Conservation (phyloP, 2,113 vertebrate genomes). For the Dicrurus megarhynchus region DNA sequence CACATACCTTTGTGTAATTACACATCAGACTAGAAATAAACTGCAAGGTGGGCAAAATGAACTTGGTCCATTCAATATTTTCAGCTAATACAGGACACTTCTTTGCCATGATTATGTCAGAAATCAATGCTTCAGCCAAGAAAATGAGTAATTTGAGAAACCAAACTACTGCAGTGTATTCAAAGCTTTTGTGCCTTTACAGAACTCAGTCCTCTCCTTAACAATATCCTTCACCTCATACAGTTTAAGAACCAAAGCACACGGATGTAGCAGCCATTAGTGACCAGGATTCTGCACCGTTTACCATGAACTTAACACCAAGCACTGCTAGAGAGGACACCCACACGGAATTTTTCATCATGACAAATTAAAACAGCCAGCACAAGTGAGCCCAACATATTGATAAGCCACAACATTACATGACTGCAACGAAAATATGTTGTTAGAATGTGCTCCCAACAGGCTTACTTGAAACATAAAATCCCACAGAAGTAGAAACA, state of each 20-base stretch:
- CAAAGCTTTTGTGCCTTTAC: not conserved
- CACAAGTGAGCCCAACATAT: not conserved
- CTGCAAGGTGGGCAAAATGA: not conserved
- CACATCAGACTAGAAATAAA: not conserved
- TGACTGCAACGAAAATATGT: not conserved
- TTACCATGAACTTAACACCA: not conserved
- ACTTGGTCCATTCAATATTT: not conserved
- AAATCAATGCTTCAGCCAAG: not conserved
- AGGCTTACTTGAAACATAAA: not conserved
- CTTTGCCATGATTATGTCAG: not conserved
- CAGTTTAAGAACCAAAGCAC: not conserved
- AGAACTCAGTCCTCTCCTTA: not conserved
- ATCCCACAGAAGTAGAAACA: not conserved
- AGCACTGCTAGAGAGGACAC: not conserved
- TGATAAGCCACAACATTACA: not conserved
- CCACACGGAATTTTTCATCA: not conserved
- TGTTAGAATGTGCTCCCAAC: not conserved
- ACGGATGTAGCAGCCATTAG: not conserved
- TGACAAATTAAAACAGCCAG: not conserved
- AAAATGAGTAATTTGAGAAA: not conserved
- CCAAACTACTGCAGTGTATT: not conserved
- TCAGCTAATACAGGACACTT: not conserved
- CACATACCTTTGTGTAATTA: not conserved
- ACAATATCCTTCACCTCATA: not conserved
- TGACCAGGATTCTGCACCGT: not conserved